A percentile compares a stretch with the other conserved stretches of the same genome.
Conservation (phyloP, 2,113 vertebrate genomes). For the Gavia stellata region DNA sequence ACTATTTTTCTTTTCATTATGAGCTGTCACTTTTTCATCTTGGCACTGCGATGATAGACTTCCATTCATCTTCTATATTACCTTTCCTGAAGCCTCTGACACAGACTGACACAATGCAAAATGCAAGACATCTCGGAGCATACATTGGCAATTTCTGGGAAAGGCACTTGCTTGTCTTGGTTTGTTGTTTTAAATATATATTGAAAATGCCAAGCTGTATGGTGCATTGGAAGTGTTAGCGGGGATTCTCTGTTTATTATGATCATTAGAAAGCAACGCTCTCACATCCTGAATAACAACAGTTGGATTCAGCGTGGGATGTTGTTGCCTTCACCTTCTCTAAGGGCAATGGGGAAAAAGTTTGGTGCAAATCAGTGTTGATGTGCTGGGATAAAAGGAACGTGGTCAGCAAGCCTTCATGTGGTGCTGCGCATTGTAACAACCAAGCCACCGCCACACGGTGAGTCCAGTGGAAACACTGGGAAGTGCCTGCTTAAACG, state of each 20-base stretch:
- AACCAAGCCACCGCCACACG: not conserved
- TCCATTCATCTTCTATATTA: constrained; percentile 86
- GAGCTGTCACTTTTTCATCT: constrained; percentile 87
- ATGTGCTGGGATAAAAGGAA: not conserved
- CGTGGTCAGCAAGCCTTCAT: not conserved
- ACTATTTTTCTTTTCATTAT: constrained; percentile 90
- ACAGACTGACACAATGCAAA: constrained; percentile 81
- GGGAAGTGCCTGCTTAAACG: not conserved
- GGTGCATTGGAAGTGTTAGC: constrained; percentile 46
- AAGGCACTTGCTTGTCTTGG: constrained; percentile 57
- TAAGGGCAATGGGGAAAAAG: constrained; percentile 15
- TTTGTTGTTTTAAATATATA: constrained; percentile 78
- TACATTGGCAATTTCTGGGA: constrained; percentile 71
- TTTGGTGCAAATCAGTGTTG: constrained; percentile 2
- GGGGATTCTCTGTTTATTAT: constrained; percentile 42
- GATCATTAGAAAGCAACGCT: not conserved
- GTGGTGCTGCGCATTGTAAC: not conserved
- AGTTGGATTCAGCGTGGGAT: not conserved
- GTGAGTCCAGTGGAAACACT: not conserved
- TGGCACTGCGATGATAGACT: constrained; percentile 82
- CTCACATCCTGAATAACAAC: not conserved
- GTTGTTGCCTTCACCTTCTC: not conserved
- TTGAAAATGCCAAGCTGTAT: constrained; percentile 51
- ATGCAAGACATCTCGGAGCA: constrained; percentile 73
- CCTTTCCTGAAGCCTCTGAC: constrained; percentile 81